phyloP scores from a whole-genome alignment of 2,888 invertebrate species.

The Oligia strigilis region DNA sequence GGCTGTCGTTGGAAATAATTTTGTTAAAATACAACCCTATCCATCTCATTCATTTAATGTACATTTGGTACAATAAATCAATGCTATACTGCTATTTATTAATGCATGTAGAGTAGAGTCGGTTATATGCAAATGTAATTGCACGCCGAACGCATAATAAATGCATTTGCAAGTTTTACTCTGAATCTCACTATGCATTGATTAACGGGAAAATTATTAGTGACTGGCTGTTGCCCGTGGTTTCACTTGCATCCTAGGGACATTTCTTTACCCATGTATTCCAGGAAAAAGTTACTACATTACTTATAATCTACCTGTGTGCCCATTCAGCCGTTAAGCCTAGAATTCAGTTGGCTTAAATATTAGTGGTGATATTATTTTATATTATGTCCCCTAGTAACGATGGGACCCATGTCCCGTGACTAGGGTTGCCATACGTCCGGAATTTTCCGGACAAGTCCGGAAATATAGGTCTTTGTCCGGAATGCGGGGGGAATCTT shows the following conservation, averaged over 20 bases:
- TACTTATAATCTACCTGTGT: neutral
- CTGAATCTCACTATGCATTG: conserved; percentile 30
- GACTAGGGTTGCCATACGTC: too few relatives aligned
- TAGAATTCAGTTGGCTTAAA: too few relatives aligned
- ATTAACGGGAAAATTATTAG: conserved; percentile 23
- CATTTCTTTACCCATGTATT: neutral
- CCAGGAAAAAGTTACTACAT: neutral
- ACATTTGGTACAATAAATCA: neutral
- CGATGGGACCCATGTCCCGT: neutral
- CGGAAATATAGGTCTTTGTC: too few relatives aligned
- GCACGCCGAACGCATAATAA: conserved; percentile 19
- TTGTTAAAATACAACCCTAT: neutral
- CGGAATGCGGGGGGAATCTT: too few relatives aligned
- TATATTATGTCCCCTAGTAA: too few relatives aligned
- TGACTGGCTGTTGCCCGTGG: too few relatives aligned
- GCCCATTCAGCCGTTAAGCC: neutral
- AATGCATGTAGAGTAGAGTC: conserved; percentile 25
- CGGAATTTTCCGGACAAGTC: too few relatives aligned
- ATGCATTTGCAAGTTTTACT: conserved; percentile 40
- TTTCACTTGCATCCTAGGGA: neutral
- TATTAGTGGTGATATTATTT: too few relatives aligned
- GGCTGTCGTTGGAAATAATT: neutral
- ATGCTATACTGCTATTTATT: neutral
- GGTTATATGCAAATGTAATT: conserved; percentile 43
- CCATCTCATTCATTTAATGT: neutral